These are phyloP conservation scores for Silvanus unidentatus DNA, from an alignment of 2,888 invertebrate genomes.

Conservation along the genomic window DNA sequence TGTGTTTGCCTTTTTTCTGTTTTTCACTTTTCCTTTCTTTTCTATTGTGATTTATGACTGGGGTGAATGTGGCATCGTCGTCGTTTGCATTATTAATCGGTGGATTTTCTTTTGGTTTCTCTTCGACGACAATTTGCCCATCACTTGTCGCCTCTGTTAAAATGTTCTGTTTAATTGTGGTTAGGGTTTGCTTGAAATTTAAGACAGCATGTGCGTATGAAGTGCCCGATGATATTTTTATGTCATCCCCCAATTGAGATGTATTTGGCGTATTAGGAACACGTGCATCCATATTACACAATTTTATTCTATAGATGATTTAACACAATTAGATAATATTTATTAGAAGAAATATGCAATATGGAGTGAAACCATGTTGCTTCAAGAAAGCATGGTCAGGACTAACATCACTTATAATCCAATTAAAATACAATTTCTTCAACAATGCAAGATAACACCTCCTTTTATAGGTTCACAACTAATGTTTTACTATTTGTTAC, in stretches of 20 bases:
- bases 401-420: neutral
- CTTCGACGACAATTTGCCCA: slow-evolving; percentile 27
- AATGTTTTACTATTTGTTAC: too few relatives aligned
- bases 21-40: slow-evolving; percentile 42
- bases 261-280: slow-evolving; percentile 30
- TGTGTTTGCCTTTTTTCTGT: slow-evolving; percentile 36
- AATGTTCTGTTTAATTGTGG: slow-evolving; percentile 31
- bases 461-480: too few relatives aligned
- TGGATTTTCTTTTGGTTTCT: slow-evolving; percentile 21
- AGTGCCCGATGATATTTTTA: slow-evolving; percentile 51
- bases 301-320: slow-evolving; percentile 18
- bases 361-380: slow-evolving; percentile 46
- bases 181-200: slow-evolving; percentile 47
- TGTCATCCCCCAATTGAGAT: slow-evolving; percentile 31
- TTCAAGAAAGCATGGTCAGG: slow-evolving; percentile 43
- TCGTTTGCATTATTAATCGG: slow-evolving; percentile 30
- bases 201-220: slow-evolving; percentile 68
- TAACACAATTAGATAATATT: too few relatives aligned
- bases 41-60: slow-evolving; percentile 41
- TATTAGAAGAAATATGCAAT: slow-evolving; percentile 33
- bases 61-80: slow-evolving; percentile 41
- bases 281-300: slow-evolving; percentile 38
- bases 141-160: too few relatives aligned
- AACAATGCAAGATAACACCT: too few relatives aligned
- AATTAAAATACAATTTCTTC: slow-evolving; percentile 11